Percentiles rank a stretch among this genome's conserved stretches.
Evolutionary conservation across 1,140 invertebrate genomes (phyloP).

Genomic region (Gerris buenoi): DNA sequence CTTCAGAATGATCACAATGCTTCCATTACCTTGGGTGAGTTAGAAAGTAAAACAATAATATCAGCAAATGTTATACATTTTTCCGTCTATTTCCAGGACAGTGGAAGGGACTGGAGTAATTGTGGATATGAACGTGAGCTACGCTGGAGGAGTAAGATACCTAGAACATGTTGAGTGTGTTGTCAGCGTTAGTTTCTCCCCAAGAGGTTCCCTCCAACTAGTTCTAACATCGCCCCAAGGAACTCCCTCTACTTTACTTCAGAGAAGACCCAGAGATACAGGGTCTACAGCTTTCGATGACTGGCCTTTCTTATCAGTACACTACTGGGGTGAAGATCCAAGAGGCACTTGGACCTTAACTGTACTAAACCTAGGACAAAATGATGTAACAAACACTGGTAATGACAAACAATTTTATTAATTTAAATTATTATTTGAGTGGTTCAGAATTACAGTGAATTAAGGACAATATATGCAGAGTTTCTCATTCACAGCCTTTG

Average conservation of each 20-base stretch:
- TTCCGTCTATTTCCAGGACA: background rate
- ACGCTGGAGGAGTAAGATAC: slow-evolving; percentile 66
- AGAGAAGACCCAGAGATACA: slow-evolving; percentile 74
- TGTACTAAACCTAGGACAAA: slow-evolving; percentile 68
- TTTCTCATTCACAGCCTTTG: too few species aligned
- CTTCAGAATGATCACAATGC: too few species aligned
- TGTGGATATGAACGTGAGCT: slow-evolving; percentile 60
- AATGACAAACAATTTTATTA: too few species aligned
- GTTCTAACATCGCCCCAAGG: slow-evolving; percentile 76
- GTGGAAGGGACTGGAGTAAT: background rate
- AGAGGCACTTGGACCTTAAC: slow-evolving; percentile 83
- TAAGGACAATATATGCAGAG: too few species aligned
- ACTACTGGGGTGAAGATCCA: slow-evolving; percentile 90
- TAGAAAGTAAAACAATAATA: too few species aligned
- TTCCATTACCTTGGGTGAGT: too few species aligned
- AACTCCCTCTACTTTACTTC: slow-evolving; percentile 71
- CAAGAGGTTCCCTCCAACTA: slow-evolving; percentile 69
- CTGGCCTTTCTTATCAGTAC: slow-evolving; percentile 94
- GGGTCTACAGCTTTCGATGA: slow-evolving; percentile 84
- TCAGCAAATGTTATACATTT: too few species aligned
- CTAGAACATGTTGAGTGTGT: slow-evolving; percentile 89
- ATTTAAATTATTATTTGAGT: too few species aligned
- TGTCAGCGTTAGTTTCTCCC: slow-evolving; percentile 67
- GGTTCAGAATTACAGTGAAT: too few species aligned
- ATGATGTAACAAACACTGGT: slow-evolving; percentile 4